Base-by-base conservation (phyloP, 2,888 invertebrate species). In the Drosophila meridionalis region DNA sequence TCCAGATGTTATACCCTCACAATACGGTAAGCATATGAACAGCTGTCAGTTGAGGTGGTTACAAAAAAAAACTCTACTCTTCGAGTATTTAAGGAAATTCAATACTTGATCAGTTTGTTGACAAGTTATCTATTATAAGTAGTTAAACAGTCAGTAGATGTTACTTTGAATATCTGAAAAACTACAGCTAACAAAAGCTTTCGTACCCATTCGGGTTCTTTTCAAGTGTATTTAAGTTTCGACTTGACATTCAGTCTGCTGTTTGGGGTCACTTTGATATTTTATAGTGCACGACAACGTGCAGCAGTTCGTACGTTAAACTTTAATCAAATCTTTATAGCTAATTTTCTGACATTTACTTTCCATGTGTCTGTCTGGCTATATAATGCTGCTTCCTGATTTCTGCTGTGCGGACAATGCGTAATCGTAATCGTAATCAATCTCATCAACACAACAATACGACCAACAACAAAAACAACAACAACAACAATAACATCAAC, bases 1-100 rank as follows among this genome's bases (percentile, higher is more conserved):
- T 93, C 96, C 96, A 26, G 96, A 96, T 92, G 95, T 96, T 72
- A 96, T 96, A 92, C 96, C 96, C 76, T 96, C 95, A 74, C 96
- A 96, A 94, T 96, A 95, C 87, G 96, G 96, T 96, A 93, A 87
- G 91, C 56, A 32, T 14, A 53, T 70, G 45, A 45, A 43, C 20
- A 20, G 8, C n/a, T 8, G 0, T 8, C 43, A 20, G 3, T 26
- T 26, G 45, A 20, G 26, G 12, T 14, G 30, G 7, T 0, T 14
- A 6, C 3, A 5, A 11, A 9, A 11, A 9, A 26, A 4, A 0
- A 20, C 28, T 14, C 6, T 28, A 14, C 28, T 30, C 2, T 20
- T 20, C 20, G 11, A 26, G 20, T 38, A 45, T 0, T 2, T 40
- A 4, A 30, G 6, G 2, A 8, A 4, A 5, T 1, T 45, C 6